Base-by-base conservation (phyloP, 2,113 vertebrate genomes). In the Thinocorus orbignyianus region DNA sequence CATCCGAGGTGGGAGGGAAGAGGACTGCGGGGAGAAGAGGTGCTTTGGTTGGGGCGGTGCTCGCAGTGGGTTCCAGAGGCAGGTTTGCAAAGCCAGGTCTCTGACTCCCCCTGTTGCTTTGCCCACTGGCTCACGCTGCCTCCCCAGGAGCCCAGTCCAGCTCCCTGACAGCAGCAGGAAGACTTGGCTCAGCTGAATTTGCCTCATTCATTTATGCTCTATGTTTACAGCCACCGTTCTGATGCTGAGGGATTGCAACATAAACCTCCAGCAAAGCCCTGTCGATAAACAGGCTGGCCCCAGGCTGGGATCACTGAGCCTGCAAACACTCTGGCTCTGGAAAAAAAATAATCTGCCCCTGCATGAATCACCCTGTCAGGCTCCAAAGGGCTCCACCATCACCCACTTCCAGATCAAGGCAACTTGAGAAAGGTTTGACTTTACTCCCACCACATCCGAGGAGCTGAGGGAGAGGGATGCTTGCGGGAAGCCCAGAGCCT, bases 51-150 rank as follows among this genome's bases (percentile, higher is more conserved):
- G 2, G 37, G 61, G 89, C 10, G 0, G 1, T 72, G 85, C 66
- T 49, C 89, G 48, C 52, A 2, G 51, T 11, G 64, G 73, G 87
- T 91, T 81, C 78, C 73, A 87, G 81, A 52, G 64, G 39, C 81
- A 60, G 93, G 73, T 60, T 60, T 39, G 26, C 82, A 93, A 96
- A 96, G 65, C 91, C 96, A 62, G 96, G 91, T 92, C 96, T 96
- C 90, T 91, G 77, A 35, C 92, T 96, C 93, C 96, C 92, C 92
- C 95, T 94, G 88, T 96, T 94, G 95, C 95, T 96, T 88, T 84
- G 88, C 93, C 95, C 95, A 70, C 93, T 58, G 90, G 85, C 62
- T 92, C 61, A 24, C 9, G 12, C 26, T 4, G 1, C 62, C 57
- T 77, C 46, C 52, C 51, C 6, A 4, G 68, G 57, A 93, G 89